Evolutionary conservation across 2,888 invertebrate genomes (phyloP), one percentile per base, ranked within the genome.

Genomic region (Zygogramma bicolorata): DNA sequence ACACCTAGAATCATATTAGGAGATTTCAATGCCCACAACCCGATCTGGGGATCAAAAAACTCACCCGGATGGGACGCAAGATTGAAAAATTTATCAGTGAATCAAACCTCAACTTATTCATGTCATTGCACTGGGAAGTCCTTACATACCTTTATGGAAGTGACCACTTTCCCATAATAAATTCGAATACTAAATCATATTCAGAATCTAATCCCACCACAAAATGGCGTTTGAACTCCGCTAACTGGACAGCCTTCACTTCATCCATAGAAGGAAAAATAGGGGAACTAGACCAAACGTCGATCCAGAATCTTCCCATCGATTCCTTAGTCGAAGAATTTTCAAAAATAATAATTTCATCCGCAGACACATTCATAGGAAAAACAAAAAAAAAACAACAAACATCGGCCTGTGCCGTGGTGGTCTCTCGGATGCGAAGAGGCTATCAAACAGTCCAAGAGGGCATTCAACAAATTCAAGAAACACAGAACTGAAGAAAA

Each of bases 381-480:
- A 4, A 27, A 27, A 58, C 25, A 27, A 4, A 15, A 42, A n/a
- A 42, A n/a, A 42, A 15, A 13, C 13, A 42, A n/a, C 5, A n/a
- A 42, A 42, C n/a, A 42, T 15, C 42, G 42, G 13, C 42, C 15
- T 5, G 62, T 62, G 2, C 40, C 40, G 0, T 62, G 42, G 62
- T 62, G 62, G 42, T 34, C 31, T 8, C 38, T 8, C 13, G 62
- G 42, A 27, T 62, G 29, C 65, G 34, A 57, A 34, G n/a, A 42
- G 20, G 53, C 65, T 31, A 49, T 57, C 27, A 31, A 34, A 34
- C 2, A 27, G 29, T 53, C n/a, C n/a, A n/a, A n/a, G n/a, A n/a
- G n/a, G n/a, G n/a, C n/a, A n/a, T n/a, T n/a, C n/a, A n/a, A n/a
- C 53, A 6, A 66, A 57, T 38, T 31, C 7, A 53, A 65, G 42